Base-by-base conservation (phyloP, 2,797 vertebrate genomes). In the Rhynchotus rufescens region DNA sequence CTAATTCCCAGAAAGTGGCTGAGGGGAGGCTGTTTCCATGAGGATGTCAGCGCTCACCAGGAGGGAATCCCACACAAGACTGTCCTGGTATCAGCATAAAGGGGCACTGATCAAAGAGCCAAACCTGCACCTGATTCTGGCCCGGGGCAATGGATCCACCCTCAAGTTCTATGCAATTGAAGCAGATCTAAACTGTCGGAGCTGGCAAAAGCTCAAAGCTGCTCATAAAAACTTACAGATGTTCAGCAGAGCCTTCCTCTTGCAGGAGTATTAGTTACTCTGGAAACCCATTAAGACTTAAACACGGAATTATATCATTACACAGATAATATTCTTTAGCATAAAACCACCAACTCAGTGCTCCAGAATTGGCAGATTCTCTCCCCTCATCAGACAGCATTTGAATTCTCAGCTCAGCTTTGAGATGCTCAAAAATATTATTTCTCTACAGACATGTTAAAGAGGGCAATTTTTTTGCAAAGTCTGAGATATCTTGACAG, bases 251-350 rank as follows among this genome's bases (percentile, higher is more conserved):
- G 13, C 90, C 51, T 77, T 85, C 47, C 15, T 78, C 84, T 47
- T 69, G 60, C 80, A 88, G 85, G 86, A 81, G 62, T 77, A 92
- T 32, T 45, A 90, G 59, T 51, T 84, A 32, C 54, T 73, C 64
- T 80, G 77, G 82, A 89, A 96, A 84, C 34, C 40, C 86, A 87
- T 84, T 92, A 90, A 86, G 67, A 85, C 92, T 92, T 92, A 90
- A 93, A 90, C 86, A 84, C 44, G 3, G 12, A 76, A 38, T 85
- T 90, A 89, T 92, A 76, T n/a, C 92, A 84, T 67, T 86, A 92
- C 86, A 84, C 38, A 3, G 74, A 42, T 85, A 90, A 89, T 89
- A 76, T 34, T 93, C 86, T 67, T 84, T 64, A 78, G 83, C 84
- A 64, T 44, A 81, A 90, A 92, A 90, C 71, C 81, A 77, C 84